Conservation (phyloP, 2,113 vertebrate genomes). For the Microcebus griseorufus region DNA sequence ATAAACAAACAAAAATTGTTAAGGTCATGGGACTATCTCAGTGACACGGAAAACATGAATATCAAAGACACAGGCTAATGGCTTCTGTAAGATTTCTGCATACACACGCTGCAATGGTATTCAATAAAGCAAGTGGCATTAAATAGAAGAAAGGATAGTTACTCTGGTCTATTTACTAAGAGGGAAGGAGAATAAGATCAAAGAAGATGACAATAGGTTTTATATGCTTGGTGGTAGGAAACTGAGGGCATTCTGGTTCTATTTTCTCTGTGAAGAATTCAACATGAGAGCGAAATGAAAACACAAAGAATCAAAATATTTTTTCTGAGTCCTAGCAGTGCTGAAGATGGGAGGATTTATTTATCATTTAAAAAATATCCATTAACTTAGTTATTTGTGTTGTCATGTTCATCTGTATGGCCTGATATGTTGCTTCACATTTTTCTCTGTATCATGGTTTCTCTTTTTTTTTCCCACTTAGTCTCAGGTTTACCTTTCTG, state of each 20-base stretch:
- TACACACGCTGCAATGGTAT: background rate
- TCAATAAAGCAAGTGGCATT: background rate
- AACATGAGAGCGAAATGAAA: background rate
- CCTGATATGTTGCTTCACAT: background rate
- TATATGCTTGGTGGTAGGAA: background rate
- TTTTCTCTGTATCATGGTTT: background rate
- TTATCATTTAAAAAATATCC: background rate
- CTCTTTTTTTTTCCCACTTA: background rate
- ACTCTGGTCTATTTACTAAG: background rate
- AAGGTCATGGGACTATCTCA: background rate
- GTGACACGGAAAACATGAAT: background rate
- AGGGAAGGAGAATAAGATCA: background rate
- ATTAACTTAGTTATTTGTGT: background rate
- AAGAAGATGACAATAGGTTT: background rate
- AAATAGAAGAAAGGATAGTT: background rate
- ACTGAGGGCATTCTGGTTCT: background rate
- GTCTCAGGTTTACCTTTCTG: background rate
- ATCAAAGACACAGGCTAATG: background rate
- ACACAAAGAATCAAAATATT: background rate
- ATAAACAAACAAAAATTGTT: background rate
- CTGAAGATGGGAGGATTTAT: background rate
- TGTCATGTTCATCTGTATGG: background rate
- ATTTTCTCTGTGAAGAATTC: background rate
- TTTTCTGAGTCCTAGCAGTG: background rate
- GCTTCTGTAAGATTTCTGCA: background rate